Evolutionary conservation across 2,113 vertebrate genomes (phyloP).

Genomic region (Actenoides lindsayi): DNA sequence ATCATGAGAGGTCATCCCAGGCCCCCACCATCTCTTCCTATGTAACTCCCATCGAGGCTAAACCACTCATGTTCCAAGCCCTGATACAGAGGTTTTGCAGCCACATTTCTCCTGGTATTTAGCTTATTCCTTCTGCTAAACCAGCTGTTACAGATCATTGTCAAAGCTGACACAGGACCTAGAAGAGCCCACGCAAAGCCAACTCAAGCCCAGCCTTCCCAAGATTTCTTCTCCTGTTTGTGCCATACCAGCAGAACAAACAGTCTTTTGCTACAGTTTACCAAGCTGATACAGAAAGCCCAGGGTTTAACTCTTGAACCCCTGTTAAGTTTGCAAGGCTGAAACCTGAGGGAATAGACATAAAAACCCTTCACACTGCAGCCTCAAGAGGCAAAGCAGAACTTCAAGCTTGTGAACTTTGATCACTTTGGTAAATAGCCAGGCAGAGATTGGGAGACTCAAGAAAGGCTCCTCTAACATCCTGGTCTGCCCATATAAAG

Average conservation of each 20-base stretch:
- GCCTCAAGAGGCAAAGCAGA: background rate
- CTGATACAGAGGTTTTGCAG: background rate
- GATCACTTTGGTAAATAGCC: background rate
- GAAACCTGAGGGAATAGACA: background rate
- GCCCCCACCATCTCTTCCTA: background rate
- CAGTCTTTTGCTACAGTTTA: background rate
- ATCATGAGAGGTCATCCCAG: background rate
- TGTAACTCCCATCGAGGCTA: background rate
- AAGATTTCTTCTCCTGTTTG: background rate
- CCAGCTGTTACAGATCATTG: background rate
- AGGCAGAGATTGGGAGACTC: background rate
- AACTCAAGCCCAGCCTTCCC: background rate
- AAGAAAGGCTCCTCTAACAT: background rate
- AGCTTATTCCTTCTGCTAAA: background rate
- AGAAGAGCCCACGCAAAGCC: background rate
- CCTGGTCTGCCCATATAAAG: conserved; percentile 16
- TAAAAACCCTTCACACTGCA: background rate
- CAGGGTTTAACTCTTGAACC: background rate
- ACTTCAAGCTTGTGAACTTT: conserved; percentile 23
- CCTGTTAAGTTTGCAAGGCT: background rate
- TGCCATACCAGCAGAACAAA: background rate
- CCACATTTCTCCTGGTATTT: background rate
- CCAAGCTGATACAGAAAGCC: background rate
- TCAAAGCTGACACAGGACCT: background rate
- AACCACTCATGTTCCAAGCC: background rate